Conservation (phyloP, 2,797 vertebrate genomes). For the Psittacula echo region DNA sequence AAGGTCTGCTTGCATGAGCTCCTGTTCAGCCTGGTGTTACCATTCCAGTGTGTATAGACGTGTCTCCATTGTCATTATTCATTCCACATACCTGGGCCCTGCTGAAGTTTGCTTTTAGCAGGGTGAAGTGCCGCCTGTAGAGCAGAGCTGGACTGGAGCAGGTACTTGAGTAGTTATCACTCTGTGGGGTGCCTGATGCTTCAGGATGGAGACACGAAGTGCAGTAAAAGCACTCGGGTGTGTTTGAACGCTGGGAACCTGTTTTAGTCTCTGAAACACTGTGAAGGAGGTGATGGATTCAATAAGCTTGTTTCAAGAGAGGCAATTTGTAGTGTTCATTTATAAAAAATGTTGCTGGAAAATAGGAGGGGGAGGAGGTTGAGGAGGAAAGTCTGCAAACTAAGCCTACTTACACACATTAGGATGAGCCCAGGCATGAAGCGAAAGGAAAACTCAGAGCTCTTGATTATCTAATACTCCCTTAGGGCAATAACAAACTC, state of each 20-base stretch:
- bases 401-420: background rate
- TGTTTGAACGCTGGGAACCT: background rate
- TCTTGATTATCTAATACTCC: constrained; percentile 49
- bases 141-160: background rate
- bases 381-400: background rate
- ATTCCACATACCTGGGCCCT: background rate
- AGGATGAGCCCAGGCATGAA: constrained; percentile 52
- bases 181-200: background rate
- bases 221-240: background rate
- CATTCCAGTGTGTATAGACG: background rate
- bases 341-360: constrained; percentile 24
- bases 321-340: background rate
- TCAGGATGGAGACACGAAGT: background rate
- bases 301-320: background rate
- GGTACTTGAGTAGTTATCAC: background rate
- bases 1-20: background rate
- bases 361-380: background rate
- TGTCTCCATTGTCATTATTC: background rate
- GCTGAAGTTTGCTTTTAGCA: background rate
- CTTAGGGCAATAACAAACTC: constrained; percentile 41
- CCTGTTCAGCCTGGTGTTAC: background rate
- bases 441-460: background rate
- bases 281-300: background rate
- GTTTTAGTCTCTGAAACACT: background rate
- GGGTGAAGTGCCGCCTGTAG: background rate